These are phyloP conservation scores for Talpa occidentalis DNA, from an alignment of 2,113 vertebrate genomes.

Conservation along the genomic window DNA sequence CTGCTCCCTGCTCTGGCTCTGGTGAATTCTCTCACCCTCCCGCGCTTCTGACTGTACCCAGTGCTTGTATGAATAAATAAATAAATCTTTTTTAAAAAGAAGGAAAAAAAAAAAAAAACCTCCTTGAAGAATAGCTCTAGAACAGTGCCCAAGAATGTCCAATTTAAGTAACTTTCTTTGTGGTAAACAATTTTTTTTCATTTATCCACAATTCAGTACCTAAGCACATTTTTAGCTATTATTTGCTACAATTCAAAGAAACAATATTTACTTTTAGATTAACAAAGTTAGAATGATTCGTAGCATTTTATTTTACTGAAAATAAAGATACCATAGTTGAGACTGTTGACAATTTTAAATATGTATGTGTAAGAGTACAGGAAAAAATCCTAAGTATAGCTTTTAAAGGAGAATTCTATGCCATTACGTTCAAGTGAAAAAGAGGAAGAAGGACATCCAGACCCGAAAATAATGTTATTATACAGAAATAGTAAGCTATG, in stretches of 20 bases:
- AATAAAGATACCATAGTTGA: slow-evolving; percentile 32
- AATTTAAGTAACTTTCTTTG: slow-evolving; percentile 30
- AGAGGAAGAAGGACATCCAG: background rate
- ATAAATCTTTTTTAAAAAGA: no score
- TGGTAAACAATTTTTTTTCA: background rate
- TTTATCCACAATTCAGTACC: slow-evolving; percentile 25
- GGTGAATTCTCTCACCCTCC: no score
- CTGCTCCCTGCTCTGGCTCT: no score
- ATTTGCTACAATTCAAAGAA: background rate
- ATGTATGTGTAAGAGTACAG: background rate
- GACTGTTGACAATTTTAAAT: background rate
- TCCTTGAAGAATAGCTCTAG: slow-evolving; percentile 24
- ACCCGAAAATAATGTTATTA: background rate
- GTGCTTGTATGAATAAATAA: no score
- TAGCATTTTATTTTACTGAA: slow-evolving; percentile 37
- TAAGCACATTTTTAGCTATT: background rate
- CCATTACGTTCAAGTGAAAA: background rate
- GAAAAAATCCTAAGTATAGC: background rate
- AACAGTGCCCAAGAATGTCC: background rate
- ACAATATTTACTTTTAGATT: slow-evolving; percentile 2
- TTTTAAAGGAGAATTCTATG: slow-evolving; percentile 26
- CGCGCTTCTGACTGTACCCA: no score
- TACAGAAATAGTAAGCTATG: background rate
- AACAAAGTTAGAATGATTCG: slow-evolving; percentile 34
- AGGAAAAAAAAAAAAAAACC: no score